Conservation (phyloP, 2,113 vertebrate species). For the Anarrhichthys ocellatus region DNA sequence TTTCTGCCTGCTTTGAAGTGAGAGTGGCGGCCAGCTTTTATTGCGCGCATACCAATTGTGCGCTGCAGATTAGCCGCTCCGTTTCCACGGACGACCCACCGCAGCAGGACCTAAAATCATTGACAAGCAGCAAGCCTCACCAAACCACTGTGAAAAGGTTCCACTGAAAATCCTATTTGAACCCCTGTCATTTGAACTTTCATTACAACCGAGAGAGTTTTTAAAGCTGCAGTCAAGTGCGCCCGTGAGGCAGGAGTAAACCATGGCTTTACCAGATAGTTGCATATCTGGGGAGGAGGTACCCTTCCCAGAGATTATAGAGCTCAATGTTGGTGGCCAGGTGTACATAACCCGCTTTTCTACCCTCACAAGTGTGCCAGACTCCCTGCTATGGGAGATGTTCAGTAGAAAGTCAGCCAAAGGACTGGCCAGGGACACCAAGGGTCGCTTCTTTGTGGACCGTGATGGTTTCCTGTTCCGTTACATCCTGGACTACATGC, state of each 20-base stretch:
- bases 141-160: neutral
- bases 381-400: conserved; percentile 93
- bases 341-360: conserved; percentile 95
- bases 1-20: conserved; percentile 5
- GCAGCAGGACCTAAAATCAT: conserved; percentile 26
- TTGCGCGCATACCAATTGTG: conserved; percentile 19
- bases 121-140: conserved; percentile 27
- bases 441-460: conserved; percentile 94
- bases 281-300: conserved; percentile 83
- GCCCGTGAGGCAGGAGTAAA: conserved; percentile 31
- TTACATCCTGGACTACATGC: conserved; percentile 95
- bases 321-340: conserved; percentile 95
- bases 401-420: conserved; percentile 87
- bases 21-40: conserved; percentile 21
- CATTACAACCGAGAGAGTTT: conserved; percentile 18
- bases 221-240: conserved; percentile 23
- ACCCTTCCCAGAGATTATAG: conserved; percentile 91
- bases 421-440: conserved; percentile 91
- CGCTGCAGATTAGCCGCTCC: conserved; percentile 29
- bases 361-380: conserved; percentile 90
- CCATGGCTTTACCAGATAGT: conserved; percentile 90
- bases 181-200: conserved; percentile 33
- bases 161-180: neutral
- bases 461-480: conserved; percentile 95
- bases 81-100: conserved; percentile 7